Conservation (phyloP, 2,888 invertebrate genomes). For the Drosophila borborema region DNA sequence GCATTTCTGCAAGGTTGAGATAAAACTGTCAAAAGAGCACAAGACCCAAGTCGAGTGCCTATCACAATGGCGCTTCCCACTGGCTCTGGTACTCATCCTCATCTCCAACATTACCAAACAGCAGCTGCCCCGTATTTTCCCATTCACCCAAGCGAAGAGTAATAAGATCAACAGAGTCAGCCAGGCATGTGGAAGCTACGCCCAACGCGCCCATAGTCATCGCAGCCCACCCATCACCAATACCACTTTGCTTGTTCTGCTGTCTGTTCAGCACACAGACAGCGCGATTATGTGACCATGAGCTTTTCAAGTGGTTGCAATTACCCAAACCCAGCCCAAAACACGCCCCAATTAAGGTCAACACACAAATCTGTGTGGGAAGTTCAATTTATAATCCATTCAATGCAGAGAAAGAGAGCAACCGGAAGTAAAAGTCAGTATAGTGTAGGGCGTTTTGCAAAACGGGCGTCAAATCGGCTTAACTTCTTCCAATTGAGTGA, state of each 20-base stretch:
- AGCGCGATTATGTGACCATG: slow-evolving; percentile 65
- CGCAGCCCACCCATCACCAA: slow-evolving; percentile 53
- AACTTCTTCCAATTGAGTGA: slow-evolving; percentile 78
- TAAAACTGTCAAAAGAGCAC: slow-evolving; percentile 73
- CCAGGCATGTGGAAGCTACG: slow-evolving; percentile 65
- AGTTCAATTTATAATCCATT: slow-evolving; percentile 58
- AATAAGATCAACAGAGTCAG: slow-evolving; percentile 82
- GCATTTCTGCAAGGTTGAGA: slow-evolving; percentile 71
- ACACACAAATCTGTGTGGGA: slow-evolving; percentile 77
- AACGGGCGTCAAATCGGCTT: slow-evolving; percentile 68
- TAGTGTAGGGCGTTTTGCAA: slow-evolving; percentile 22
- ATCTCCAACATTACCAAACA: slow-evolving; percentile 29
- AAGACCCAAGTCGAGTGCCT: slow-evolving; percentile 44
- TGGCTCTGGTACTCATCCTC: slow-evolving; percentile 31
- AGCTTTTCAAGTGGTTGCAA: slow-evolving; percentile 73
- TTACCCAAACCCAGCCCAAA: slow-evolving; percentile 62
- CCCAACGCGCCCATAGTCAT: slow-evolving; percentile 43
- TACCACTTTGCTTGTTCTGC: slow-evolving; percentile 42
- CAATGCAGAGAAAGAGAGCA: slow-evolving; percentile 48
- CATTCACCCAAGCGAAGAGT: slow-evolving; percentile 80
- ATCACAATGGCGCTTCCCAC: slow-evolving; percentile 37
- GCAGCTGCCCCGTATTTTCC: slow-evolving; percentile 73
- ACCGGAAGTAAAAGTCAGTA: slow-evolving; percentile 43
- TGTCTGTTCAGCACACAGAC: slow-evolving; percentile 49
- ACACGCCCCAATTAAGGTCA: slow-evolving; percentile 71